These are phyloP conservation scores for Bolborhynchus lineola DNA, from an alignment of 2,113 vertebrate genomes.

Conservation along the genomic window DNA sequence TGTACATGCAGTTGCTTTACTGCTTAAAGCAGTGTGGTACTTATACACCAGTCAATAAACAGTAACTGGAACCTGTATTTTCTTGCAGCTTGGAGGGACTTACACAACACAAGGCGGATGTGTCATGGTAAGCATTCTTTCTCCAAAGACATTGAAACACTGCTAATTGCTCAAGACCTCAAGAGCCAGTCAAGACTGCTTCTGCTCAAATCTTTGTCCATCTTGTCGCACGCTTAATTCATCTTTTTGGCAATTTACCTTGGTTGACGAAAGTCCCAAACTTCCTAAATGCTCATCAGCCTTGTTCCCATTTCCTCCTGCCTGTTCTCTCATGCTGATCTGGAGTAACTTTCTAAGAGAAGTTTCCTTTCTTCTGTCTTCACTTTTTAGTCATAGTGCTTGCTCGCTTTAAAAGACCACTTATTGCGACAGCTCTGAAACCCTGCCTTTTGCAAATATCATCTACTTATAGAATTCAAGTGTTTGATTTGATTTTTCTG, in stretches of 20 bases:
- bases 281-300: background rate
- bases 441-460: background rate
- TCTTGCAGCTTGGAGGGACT: conserved; percentile 56
- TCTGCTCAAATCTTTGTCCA: background rate
- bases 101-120: conserved; percentile 48
- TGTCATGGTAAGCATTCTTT: conserved; percentile 40
- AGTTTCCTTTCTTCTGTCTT: background rate
- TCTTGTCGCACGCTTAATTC: background rate
- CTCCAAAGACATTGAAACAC: background rate
- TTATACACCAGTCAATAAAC: background rate
- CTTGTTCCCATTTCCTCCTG: background rate
- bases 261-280: background rate
- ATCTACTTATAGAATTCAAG: background rate
- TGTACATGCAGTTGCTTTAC: background rate
- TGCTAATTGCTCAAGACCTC: background rate
- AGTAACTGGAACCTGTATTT: conserved; percentile 19
- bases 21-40: background rate
- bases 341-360: background rate
- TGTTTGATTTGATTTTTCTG: background rate
- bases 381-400: background rate
- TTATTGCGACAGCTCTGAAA: background rate
- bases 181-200: background rate
- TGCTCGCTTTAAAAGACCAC: background rate
- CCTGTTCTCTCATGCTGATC: background rate
- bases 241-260: background rate